phyloP scores from a whole-genome alignment of 2,888 invertebrate species.

The Plebejus melissa region DNA sequence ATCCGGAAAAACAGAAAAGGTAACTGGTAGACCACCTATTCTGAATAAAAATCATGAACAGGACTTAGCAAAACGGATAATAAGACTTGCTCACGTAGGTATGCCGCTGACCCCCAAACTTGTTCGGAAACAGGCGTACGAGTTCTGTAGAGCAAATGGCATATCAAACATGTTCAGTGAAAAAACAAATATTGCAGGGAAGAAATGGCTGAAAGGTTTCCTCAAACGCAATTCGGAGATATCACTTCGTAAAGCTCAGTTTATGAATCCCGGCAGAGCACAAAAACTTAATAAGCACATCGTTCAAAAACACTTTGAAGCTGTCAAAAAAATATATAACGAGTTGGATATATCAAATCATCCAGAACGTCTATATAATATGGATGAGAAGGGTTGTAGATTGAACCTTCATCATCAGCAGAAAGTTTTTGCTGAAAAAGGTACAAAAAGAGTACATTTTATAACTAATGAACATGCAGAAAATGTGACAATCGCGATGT shows the following conservation, averaged over 20 bases:
- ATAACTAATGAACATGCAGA: constrained; percentile 31
- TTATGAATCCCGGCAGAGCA: constrained; percentile 36
- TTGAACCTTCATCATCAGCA: constrained; percentile 35
- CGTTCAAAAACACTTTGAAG: constrained; percentile 34
- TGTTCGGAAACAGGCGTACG: constrained; percentile 18
- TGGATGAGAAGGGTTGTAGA: constrained; percentile 35
- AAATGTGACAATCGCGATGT: constrained; percentile 31
- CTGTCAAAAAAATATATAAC: constrained; percentile 33
- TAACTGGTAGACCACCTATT: constrained; percentile 2
- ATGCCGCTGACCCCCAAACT: constrained; percentile 17
- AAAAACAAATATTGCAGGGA: constrained; percentile 19
- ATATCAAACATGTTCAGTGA: constrained; percentile 2
- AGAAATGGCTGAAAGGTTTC: constrained; percentile 25
- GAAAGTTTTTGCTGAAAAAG: constrained; percentile 33
- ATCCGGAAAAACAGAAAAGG: not conserved
- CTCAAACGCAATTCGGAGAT: constrained; percentile 17
- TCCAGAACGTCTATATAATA: constrained; percentile 35
- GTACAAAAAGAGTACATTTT: constrained; percentile 33
- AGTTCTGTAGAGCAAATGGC: constrained; percentile 23
- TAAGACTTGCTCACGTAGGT: constrained; percentile 13
- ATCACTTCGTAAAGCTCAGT: constrained; percentile 32
- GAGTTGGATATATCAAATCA: constrained; percentile 32
- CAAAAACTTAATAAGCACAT: constrained; percentile 33
- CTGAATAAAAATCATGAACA: not conserved
- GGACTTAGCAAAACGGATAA: constrained; percentile 15